phyloP scores from a whole-genome alignment of 2,113 vertebrate genomes.

The Eleginops maclovinus region DNA sequence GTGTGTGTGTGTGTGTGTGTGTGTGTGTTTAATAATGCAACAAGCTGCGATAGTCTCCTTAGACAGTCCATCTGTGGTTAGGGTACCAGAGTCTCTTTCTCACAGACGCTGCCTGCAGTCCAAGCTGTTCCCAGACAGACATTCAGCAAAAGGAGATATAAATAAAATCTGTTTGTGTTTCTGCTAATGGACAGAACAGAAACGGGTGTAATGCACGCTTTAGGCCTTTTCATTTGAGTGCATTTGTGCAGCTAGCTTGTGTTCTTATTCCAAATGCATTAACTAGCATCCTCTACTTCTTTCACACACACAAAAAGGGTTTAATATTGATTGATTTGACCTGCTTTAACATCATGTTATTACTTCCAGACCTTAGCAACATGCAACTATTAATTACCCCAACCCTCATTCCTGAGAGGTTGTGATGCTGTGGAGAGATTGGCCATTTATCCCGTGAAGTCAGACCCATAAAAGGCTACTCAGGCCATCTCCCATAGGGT shows the following conservation, averaged over 20 bases:
- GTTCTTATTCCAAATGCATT: neutral
- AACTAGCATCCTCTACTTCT: neutral
- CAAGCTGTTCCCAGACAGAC: constrained; percentile 33
- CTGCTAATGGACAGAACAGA: constrained; percentile 20
- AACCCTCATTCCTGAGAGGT: constrained; percentile 10
- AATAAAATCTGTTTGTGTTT: constrained; percentile 1
- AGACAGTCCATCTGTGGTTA: constrained; percentile 19
- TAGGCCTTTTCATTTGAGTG: neutral
- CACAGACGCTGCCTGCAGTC: constrained; percentile 33
- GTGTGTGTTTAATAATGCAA: constrained; percentile 72
- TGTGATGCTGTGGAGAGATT: constrained; percentile 29
- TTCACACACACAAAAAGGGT: neutral
- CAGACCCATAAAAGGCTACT: constrained; percentile 1
- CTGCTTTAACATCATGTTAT: neutral
- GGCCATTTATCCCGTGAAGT: constrained; percentile 12
- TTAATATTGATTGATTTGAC: neutral
- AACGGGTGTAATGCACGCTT: constrained; percentile 13
- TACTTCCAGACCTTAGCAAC: neutral
- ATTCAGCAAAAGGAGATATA: neutral
- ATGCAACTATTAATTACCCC: constrained; percentile 10
- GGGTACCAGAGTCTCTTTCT: constrained; percentile 20
- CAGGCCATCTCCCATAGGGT: neutral
- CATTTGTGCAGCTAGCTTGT: neutral
- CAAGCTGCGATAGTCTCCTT: constrained; percentile 44
- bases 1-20: constrained; percentile 1